Conservation (phyloP, 1,140 invertebrate species). For the Medauroidea extradentata region DNA sequence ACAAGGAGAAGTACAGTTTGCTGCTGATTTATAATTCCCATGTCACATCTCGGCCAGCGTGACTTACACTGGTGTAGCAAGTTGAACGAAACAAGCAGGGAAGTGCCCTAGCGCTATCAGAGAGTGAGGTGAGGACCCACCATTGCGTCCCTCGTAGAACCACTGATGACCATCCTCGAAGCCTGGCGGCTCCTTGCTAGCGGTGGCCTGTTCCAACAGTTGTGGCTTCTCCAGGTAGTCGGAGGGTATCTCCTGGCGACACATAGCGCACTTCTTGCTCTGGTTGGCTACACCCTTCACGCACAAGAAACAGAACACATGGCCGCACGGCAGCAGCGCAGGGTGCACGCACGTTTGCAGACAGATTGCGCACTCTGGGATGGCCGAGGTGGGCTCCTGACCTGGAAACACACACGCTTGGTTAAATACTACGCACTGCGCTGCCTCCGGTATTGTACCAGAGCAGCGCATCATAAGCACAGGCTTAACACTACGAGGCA, state of each 20-base stretch:
- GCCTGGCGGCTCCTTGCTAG: constrained; percentile 41
- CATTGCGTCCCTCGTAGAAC: constrained; percentile 94
- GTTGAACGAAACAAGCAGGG: no score
- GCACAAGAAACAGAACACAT: constrained; percentile 95
- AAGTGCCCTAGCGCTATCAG: no score
- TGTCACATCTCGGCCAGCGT: no score
- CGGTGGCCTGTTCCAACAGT: constrained; percentile 55
- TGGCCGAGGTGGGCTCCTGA: background rate
- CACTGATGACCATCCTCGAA: constrained; percentile 79
- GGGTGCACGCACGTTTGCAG: constrained; percentile 86
- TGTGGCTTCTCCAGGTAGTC: constrained; percentile 82
- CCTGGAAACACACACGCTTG: no score
- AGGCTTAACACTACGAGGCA: no score
- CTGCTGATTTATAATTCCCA: no score
- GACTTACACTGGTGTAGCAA: no score
- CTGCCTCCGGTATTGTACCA: no score
- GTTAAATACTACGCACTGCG: no score
- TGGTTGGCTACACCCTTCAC: constrained; percentile 89
- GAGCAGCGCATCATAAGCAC: no score
- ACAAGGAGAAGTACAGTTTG: no score
- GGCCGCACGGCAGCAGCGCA: constrained; percentile 83
- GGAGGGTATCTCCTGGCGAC: constrained; percentile 72
- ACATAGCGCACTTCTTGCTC: constrained; percentile 81
- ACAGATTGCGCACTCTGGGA: constrained; percentile 85
- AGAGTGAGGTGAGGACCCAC: constrained; percentile 57